Percentiles rank a stretch among this genome's conserved stretches.
phyloP scores from a whole-genome alignment of 2,113 vertebrate species.

The Alectura lathami region DNA sequence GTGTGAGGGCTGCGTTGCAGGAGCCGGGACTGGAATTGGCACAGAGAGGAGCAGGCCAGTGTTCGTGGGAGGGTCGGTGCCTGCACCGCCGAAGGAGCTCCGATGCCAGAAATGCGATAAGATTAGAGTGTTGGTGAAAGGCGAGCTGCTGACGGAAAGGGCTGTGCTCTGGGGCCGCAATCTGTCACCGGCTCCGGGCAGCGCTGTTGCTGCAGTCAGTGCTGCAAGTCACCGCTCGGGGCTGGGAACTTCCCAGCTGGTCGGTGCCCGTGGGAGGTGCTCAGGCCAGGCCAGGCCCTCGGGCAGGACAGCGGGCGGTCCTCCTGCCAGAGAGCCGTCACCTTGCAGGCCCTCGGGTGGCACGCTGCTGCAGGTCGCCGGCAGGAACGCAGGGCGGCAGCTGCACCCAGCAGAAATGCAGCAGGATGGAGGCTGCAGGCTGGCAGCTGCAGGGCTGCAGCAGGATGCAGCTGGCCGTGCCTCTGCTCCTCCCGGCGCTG shows the following conservation, averaged over 20 bases:
- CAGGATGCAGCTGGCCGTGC: neutral
- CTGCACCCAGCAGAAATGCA: no score
- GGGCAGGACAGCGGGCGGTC: no score
- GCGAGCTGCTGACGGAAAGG: neutral
- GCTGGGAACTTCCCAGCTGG: fast-evolving
- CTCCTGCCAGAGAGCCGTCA: no score
- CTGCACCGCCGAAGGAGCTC: neutral
- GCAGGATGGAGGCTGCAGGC: no score
- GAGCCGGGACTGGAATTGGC: fast-evolving
- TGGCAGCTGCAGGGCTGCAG: neutral
- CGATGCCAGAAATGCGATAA: no score
- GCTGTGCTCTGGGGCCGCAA: no score
- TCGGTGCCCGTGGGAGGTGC: neutral
- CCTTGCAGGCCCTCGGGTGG: no score
- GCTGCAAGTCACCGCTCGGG: fast-evolving
- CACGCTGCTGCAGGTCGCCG: no score
- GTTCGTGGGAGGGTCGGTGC: neutral
- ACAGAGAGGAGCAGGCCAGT: neutral
- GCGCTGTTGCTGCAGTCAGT: fast-evolving
- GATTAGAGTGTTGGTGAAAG: neutral
- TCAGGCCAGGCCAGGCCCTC: neutral
- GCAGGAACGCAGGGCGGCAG: no score
- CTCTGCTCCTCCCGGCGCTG: neutral
- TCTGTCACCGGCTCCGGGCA: neutral
- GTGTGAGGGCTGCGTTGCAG: neutral